Evolutionary conservation across 2,113 vertebrate species (phyloP).

Genomic region (Catharus minimus): DNA sequence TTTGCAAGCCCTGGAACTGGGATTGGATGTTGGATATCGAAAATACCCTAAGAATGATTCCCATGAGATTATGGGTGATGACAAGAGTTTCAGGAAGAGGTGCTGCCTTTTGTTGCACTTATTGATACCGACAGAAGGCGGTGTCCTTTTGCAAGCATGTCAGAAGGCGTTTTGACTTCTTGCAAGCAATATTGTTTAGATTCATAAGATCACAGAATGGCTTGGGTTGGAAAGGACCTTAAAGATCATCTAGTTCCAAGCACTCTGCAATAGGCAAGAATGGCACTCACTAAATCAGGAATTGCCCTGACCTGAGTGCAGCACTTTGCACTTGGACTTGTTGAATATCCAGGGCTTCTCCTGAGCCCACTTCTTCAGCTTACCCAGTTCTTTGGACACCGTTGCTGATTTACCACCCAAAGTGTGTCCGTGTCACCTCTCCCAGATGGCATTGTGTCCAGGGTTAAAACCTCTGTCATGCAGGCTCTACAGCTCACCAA

Average conservation of each 20-base stretch:
- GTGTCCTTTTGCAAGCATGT: neutral
- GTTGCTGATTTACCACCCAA: neutral
- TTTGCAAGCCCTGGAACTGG: neutral
- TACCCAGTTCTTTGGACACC: neutral
- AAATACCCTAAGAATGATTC: neutral
- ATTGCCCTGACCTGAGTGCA: neutral
- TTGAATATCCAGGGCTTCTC: neutral
- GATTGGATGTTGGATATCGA: neutral
- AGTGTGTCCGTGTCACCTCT: neutral
- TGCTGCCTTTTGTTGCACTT: neutral
- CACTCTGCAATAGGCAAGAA: neutral
- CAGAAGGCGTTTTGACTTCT: neutral
- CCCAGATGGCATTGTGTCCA: fast-evolving
- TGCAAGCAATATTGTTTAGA: neutral
- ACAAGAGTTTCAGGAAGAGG: neutral
- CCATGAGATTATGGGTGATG: neutral
- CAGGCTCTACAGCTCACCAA: neutral
- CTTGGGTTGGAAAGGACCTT: neutral
- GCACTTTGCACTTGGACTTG: neutral
- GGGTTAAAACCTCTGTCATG: neutral
- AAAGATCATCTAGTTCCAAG: neutral
- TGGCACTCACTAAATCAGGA: neutral
- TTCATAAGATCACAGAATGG: neutral
- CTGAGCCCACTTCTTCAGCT: neutral
- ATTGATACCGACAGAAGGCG: neutral